Evolutionary conservation across 2,888 invertebrate species (phyloP), one percentile per base, ranked within the genome.

Genomic region (Apeira syringaria): DNA sequence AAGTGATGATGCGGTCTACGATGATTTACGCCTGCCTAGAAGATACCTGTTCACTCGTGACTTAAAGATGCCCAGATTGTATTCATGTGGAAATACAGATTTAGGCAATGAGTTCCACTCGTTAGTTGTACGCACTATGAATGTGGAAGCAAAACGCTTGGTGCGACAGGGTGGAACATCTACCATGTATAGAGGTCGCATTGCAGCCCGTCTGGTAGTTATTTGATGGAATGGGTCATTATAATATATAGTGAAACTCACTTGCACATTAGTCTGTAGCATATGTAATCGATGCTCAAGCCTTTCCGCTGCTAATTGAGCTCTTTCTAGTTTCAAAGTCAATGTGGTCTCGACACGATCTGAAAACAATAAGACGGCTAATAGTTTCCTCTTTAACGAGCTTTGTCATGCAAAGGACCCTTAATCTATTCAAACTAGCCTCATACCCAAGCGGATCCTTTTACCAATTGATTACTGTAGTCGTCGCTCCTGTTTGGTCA

Each of bases 261-360:
- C 89, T 71, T 86, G 85, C 33, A 88, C 77, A 61, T 72, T 84
- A 18, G 79, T 79, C 63, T 89, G 86, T 35, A 88, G 70, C 84
- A 87, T 86, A 49, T 87, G 85, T 52, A 89, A 64, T 50, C 87
- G 72, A 53, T 89, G 87, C 56, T 87, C 89, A 50, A 89, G 67
- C 52, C 83, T 73, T 53, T 89, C 88, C 29, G 87, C 91, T 56
- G 91, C 87, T 68, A 90, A 68, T 75, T 89, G 79, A 53, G 80
- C 77, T 68, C 90, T 77, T 66, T 89, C 82, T 61, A 90, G 72
- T 74, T 80, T 80, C 59, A 88, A 64, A 53, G 85, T 80, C 50
- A 89, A 61, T 44, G 88, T 80, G 35, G 83, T 87, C 67, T 88
- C 88, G 48, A 88, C 75, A 36, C 84, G 86, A 70, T 88, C 89